A percentile compares a stretch with the other conserved stretches of the same genome.
These are phyloP conservation scores for Saccostrea cuccullata DNA, from an alignment of 1,140 invertebrate genomes.

Conservation along the genomic window DNA sequence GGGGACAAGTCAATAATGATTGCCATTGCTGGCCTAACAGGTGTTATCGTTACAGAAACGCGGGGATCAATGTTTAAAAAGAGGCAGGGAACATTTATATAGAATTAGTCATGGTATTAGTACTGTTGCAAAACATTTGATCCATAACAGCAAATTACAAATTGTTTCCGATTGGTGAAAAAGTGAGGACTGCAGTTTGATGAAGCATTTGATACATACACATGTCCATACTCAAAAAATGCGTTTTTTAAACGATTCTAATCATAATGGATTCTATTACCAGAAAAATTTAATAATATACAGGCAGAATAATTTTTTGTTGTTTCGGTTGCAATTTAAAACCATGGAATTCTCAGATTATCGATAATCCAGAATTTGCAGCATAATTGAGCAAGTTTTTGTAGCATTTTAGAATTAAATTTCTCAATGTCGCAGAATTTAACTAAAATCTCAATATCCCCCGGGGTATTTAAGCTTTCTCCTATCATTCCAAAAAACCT, in stretches of 20 bases:
- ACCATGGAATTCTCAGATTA: background rate
- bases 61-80: constrained; percentile 6
- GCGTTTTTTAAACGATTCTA: too few species aligned
- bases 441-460: constrained; percentile 34
- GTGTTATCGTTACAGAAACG: background rate
- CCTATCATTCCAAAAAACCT: background rate
- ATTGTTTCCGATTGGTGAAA: background rate
- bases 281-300: too few species aligned
- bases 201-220: background rate
- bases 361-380: background rate
- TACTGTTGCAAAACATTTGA: constrained; percentile 6
- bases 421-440: constrained; percentile 30
- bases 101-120: background rate
- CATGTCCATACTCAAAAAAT: background rate
- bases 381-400: constrained; percentile 3
- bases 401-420: background rate
- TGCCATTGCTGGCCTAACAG: background rate
- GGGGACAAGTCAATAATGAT: background rate
- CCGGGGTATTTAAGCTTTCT: background rate
- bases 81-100: background rate
- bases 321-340: too few species aligned
- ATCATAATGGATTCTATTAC: too few species aligned
- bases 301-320: too few species aligned
- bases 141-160: constrained; percentile 19
- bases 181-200: background rate